A percentile compares a stretch with the other conserved stretches of the same genome.
phyloP scores from a whole-genome alignment of 1,140 invertebrate species.

The Halesus radiatus region DNA sequence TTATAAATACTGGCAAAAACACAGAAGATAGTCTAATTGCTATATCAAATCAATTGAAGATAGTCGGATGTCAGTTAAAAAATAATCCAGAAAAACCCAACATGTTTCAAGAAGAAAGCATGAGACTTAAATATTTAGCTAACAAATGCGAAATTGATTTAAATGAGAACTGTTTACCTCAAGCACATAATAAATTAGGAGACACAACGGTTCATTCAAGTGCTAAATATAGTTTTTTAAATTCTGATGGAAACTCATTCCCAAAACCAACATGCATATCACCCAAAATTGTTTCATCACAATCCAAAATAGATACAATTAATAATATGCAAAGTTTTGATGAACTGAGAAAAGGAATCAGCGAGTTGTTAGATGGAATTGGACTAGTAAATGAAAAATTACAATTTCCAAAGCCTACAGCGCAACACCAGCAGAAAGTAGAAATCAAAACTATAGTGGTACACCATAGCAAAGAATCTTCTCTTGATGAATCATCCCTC shows the following conservation, averaged over 20 bases:
- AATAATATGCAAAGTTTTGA: conserved; percentile 69
- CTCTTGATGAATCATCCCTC: conserved; percentile 57
- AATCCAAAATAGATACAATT: conserved; percentile 63
- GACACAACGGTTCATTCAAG: conserved; percentile 9
- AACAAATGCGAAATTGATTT: conserved; percentile 54
- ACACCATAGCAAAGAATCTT: conserved; percentile 65
- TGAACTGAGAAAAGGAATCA: conserved; percentile 69
- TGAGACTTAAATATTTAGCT: conserved; percentile 59
- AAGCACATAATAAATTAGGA: background rate
- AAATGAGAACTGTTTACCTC: conserved; percentile 29
- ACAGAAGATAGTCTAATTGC: conserved; percentile 68
- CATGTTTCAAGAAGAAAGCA: conserved; percentile 61
- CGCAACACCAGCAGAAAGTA: conserved; percentile 41
- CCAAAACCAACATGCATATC: conserved; percentile 9
- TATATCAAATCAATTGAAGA: conserved; percentile 68
- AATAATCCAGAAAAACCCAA: conserved; percentile 65
- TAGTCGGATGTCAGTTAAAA: conserved; percentile 68
- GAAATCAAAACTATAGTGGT: conserved; percentile 57
- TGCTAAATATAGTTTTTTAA: conserved; percentile 24
- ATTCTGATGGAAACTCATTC: conserved; percentile 17
- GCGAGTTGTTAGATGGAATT: conserved; percentile 68
- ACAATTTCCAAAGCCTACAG: conserved; percentile 60
- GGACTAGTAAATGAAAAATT: conserved; percentile 68
- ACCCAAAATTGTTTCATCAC: conserved; percentile 1
- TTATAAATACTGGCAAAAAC: conserved; percentile 59